A percentile compares a stretch with the other conserved stretches of the same genome.
phyloP scores from a whole-genome alignment of 2,113 vertebrate species.

The Pseudorhombus dupliciocellatus region DNA sequence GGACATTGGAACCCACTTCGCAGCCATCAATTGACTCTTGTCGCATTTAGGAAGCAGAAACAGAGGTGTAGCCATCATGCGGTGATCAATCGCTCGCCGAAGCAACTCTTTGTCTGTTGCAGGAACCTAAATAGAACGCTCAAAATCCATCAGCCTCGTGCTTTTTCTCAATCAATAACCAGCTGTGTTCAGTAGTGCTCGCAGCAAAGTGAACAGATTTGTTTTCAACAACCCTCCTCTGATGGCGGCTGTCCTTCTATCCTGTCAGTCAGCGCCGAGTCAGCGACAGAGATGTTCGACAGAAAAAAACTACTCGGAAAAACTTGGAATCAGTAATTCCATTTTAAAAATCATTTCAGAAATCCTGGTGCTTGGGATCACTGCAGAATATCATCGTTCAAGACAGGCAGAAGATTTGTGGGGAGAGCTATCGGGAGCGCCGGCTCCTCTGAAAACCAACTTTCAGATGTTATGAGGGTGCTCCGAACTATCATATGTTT shows the following conservation, averaged over 20 bases:
- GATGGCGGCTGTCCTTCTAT: slow-evolving; percentile 36
- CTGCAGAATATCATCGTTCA: background rate
- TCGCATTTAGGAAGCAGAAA: slow-evolving; percentile 48
- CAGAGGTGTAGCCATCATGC: slow-evolving; percentile 17
- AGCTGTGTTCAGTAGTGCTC: slow-evolving; percentile 17
- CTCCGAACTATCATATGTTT: too few relatives aligned
- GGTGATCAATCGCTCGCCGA: slow-evolving; percentile 53
- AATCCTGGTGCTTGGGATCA: background rate
- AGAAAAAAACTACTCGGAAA: background rate
- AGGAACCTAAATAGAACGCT: slow-evolving; percentile 52
- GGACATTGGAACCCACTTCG: slow-evolving; percentile 59
- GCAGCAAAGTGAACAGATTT: slow-evolving; percentile 10
- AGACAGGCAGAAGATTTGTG: background rate
- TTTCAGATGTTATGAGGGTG: too few relatives aligned
- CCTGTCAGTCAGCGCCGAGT: slow-evolving; percentile 2
- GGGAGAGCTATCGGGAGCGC: too few relatives aligned
- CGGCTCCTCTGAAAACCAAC: too few relatives aligned
- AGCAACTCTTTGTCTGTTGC: slow-evolving; percentile 50
- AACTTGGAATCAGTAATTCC: background rate
- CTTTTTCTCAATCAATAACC: slow-evolving; percentile 50
- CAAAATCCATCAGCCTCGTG: slow-evolving; percentile 44
- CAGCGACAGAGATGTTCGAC: background rate
- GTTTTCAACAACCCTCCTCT: slow-evolving; percentile 15
- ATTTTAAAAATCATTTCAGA: background rate
- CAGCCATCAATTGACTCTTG: slow-evolving; percentile 51